These are phyloP conservation scores for Zelostemma sp. DNA, from an alignment of 1,140 invertebrate species.

Conservation along the genomic window DNA sequence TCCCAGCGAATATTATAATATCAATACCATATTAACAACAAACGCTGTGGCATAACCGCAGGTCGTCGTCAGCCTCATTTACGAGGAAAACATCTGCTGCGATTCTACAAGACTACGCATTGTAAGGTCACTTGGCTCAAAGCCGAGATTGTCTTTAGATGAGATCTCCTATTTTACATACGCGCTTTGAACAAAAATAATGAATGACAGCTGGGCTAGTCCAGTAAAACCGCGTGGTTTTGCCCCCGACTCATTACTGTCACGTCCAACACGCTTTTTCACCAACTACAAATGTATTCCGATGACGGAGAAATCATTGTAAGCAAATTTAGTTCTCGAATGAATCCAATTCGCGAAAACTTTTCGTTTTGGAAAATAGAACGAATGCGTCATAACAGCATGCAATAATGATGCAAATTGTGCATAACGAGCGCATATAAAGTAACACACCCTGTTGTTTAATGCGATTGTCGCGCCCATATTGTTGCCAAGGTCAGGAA, in stretches of 20 bases:
- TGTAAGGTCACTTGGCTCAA: conserved; percentile 11
- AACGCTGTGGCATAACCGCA: neutral
- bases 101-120: conserved; percentile 4
- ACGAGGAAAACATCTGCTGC: conserved; percentile 16
- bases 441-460: conserved; percentile 32
- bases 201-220: conserved; percentile 2
- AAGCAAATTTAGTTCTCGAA: no score
- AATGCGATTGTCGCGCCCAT: conserved; percentile 34
- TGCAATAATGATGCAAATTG: conserved; percentile 24
- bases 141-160: conserved; percentile 14
- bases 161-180: conserved; percentile 17
- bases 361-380: no score
- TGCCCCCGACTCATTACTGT: neutral
- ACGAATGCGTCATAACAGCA: conserved; percentile 6
- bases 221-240: neutral
- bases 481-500: conserved; percentile 30
- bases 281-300: no score
- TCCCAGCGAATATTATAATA: neutral
- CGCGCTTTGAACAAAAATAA: conserved; percentile 13
- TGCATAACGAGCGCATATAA: conserved; percentile 34
- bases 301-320: no score
- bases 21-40: conserved; percentile 5
- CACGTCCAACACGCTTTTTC: no score
- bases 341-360: no score
- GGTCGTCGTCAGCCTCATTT: conserved; percentile 6